Percentiles rank a stretch among this genome's conserved stretches.
These are phyloP conservation scores for Isoperla grammatica DNA, from an alignment of 2,888 invertebrate genomes.

Conservation along the genomic window DNA sequence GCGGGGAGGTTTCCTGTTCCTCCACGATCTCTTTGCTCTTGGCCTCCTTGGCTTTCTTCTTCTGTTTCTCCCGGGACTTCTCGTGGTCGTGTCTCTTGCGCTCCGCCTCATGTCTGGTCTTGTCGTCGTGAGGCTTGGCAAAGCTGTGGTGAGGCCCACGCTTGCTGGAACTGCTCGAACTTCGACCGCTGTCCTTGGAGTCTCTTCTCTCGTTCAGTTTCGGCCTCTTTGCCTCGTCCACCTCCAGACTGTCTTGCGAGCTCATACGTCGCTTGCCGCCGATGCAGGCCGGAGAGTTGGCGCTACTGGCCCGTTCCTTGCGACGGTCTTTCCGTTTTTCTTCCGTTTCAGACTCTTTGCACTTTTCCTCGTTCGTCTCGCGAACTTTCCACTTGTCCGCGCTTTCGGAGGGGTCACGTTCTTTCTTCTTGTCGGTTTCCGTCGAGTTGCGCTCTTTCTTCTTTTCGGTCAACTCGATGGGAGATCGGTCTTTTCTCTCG, in stretches of 20 bases:
- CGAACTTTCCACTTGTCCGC: slow-evolving; percentile 39
- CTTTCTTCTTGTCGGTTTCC: slow-evolving; percentile 35
- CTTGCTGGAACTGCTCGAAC: slow-evolving; percentile 34
- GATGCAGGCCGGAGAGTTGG: slow-evolving; percentile 53
- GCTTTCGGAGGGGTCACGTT: slow-evolving; percentile 39
- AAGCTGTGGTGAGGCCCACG: slow-evolving; percentile 48
- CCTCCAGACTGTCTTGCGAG: slow-evolving; percentile 63
- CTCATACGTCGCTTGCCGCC: slow-evolving; percentile 70
- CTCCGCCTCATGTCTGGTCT: slow-evolving; percentile 41
- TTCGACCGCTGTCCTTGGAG: slow-evolving; percentile 57
- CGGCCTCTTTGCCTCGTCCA: slow-evolving; percentile 52
- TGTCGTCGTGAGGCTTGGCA: slow-evolving; percentile 54
- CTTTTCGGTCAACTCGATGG: slow-evolving; percentile 40
- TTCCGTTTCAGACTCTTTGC: slow-evolving; percentile 39
- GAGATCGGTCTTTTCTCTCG: slow-evolving; percentile 43
- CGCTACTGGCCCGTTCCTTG: slow-evolving; percentile 56
- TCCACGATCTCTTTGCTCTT: slow-evolving; percentile 46
- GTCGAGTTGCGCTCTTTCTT: slow-evolving; percentile 38
- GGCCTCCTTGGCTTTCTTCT: slow-evolving; percentile 29
- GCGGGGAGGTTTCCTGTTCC: slow-evolving; percentile 29
- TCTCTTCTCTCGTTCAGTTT: slow-evolving; percentile 59
- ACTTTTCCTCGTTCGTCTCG: slow-evolving; percentile 36
- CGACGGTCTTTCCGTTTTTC: slow-evolving; percentile 42
- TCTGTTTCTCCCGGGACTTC: slow-evolving; percentile 24
- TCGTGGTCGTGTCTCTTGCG: slow-evolving; percentile 26